Evolutionary conservation across 2,797 vertebrate species (phyloP), one percentile per base, ranked within the genome.

Genomic region (Hybognathus amarus): DNA sequence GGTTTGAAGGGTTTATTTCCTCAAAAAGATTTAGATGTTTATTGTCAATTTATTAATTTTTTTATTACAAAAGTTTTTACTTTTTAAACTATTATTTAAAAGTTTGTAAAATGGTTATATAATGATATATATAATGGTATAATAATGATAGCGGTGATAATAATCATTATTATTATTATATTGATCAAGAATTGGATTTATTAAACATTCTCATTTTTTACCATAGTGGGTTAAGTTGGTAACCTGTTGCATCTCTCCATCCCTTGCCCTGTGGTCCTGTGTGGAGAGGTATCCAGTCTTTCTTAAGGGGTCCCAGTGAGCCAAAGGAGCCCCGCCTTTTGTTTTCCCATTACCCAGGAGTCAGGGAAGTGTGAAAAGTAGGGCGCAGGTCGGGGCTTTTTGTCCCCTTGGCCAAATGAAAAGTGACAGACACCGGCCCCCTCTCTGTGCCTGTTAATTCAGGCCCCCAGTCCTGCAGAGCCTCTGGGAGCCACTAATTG

Each of bases 281-380:
- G 17, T 73, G 61, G 47, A 67, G 20, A 22, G 50, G 63, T 38
- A n/a, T 38, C 17, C 24, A 38, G 82, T 52, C 84, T 78, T 79
- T 87, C 82, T 63, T 75, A 70, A 81, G n/a, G 63, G 77, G 45
- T 64, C 85, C 87, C 9, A 87, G 70, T 87, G 85, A 84, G 81
- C 77, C 77, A 84, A 38, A 74, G 75, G 50, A 90, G 80, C 86
- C 54, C 2, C 68, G 80, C 82, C 89, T 91, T 79, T 94, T 92
- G 93, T 93, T 90, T 63, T 89, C 86, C 77, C 87, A 82, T 92
- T 93, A 92, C 88, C 84, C 87, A 87, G 50, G 67, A 90, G 92
- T 91, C 91, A 92, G 90, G 92, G 94, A 96, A 83, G 94, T 96
- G 95, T 96, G 95, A 96, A 95, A 96, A 96, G 93, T 95, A 95